Percentiles rank a stretch among this genome's conserved stretches.
These are phyloP conservation scores for Chloropsis cyanopogon DNA, from an alignment of 2,113 vertebrate genomes.

Conservation along the genomic window DNA sequence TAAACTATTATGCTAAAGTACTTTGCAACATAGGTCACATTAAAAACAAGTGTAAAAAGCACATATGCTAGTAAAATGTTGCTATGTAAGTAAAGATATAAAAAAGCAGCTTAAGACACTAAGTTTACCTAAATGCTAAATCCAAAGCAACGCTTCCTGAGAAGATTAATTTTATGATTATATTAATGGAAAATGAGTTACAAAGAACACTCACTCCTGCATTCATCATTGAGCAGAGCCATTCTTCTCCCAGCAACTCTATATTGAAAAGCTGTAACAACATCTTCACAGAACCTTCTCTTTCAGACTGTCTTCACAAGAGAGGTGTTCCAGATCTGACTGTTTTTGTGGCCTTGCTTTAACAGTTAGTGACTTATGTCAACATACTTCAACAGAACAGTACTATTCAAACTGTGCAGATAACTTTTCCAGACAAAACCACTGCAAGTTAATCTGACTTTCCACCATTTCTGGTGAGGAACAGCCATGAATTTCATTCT, in stretches of 20 bases:
- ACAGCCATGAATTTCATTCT: neutral
- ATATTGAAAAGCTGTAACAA: no score
- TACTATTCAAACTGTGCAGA: neutral
- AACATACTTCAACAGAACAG: neutral
- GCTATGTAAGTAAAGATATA: neutral
- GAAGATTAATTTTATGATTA: neutral
- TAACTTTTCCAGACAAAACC: neutral
- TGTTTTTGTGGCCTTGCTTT: no score
- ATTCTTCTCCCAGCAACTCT: neutral
- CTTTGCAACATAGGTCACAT: neutral
- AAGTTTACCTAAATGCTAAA: neutral
- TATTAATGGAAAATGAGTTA: neutral
- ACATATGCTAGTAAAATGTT: neutral
- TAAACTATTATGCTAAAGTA: neutral
- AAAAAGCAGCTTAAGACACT: neutral
- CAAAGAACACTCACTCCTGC: neutral
- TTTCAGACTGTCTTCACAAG: no score
- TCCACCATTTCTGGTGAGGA: neutral
- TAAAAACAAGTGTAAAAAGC: neutral
- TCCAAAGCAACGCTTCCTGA: neutral
- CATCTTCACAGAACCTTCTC: no score
- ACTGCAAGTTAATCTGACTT: neutral
- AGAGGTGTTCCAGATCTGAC: no score
- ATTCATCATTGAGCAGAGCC: fast-evolving
- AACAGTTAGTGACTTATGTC: neutral